Evolutionary conservation across 2,888 invertebrate genomes (phyloP), one percentile per base, ranked within the genome.

Genomic region (Sinelater perroti): DNA sequence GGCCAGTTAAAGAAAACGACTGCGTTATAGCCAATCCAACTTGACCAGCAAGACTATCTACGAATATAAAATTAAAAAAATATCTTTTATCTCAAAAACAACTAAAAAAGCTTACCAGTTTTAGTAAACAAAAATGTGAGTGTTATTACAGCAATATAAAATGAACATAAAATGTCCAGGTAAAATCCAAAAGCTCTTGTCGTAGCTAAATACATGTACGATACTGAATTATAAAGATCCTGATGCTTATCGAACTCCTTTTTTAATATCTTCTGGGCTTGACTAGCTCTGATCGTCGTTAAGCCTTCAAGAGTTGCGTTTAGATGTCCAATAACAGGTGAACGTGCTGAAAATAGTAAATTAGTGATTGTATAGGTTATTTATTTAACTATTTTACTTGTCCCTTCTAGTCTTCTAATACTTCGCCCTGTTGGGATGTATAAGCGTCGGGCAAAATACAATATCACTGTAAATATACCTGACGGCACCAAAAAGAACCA

Each of bases 1-100:
- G 78, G 6, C 91, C 90, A 0, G 90, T 90, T 51, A 92, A 81
- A 0, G 88, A 86, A 77, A 91, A 89, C 26, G 89, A 89, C 72
- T 92, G 90, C 0, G 91, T 91, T 54, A 92, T 89, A n/a, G 91
- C 90, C 46, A 92, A 75, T 20, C 92, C 92, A 2, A 92, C 88
- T 68, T 87, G 86, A 26, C 91, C 91, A 18, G 90, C 90, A 58
- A 83, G 79, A 31, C 82, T 79, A 56, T 76, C 84, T 82, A 68
- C n/a, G n/a, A n/a, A n/a, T n/a, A n/a, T n/a, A n/a, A n/a, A n/a
- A n/a, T n/a, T n/a, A n/a, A n/a, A n/a, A 17, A 46, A 69, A 61
- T 6, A 17, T 18, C 4, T 2, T 11, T n/a, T 16, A 21, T 10
- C 30, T 16, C 6, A 24, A 30, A 31, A 6, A n/a, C 4, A 36